Base-by-base conservation (phyloP, 2,888 invertebrate species). In the Acronicta psi region DNA sequence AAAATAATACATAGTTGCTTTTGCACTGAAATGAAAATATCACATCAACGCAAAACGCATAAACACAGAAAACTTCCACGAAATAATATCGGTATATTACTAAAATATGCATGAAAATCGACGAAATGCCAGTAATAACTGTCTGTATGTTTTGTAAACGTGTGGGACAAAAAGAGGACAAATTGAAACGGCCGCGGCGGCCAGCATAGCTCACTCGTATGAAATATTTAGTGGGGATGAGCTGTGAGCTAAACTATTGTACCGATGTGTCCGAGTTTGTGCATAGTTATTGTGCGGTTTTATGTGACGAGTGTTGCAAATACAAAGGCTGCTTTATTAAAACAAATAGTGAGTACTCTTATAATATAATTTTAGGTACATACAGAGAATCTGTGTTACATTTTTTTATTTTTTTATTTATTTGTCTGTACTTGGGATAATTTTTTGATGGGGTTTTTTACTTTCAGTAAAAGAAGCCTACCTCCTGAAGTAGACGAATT, bases 161-260 rank as follows among this genome's bases (percentile, higher is more conserved):
- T 14, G 25, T 34, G 10, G 14, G 8, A 31, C 29, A 45, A 64
- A 64, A 49, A 44, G 20, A 36, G 16, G 10, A 9, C 23, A 31
- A 40, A 65, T 54, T 65, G 64, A 64, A 65, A 64, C 53, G 31
- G 37, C 53, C 53, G 49, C 53, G 31, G 37, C 53, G 59, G 49
- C 59, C 17, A 37, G 23, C 64, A 18, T 25, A 59, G 44, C 31
- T 47, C 44, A 53, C 10, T 37, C 31, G 36, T 43, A 44, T 66
- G 40, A 66, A 47, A 66, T 61, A 66, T 66, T 60, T 44, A 60
- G 55, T 46, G 41, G 14, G 50, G 47, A 47, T 44, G 47, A 47
- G 23, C 40, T 43, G 18, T 36, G 18, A 50, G 51, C 60, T 44
- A 46, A 44, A 14, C 40, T 18, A 44, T 42, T 51, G 52, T 64